These are phyloP conservation scores for Chloroceryle amazona DNA, from an alignment of 2,797 vertebrate species.

Conservation along the genomic window DNA sequence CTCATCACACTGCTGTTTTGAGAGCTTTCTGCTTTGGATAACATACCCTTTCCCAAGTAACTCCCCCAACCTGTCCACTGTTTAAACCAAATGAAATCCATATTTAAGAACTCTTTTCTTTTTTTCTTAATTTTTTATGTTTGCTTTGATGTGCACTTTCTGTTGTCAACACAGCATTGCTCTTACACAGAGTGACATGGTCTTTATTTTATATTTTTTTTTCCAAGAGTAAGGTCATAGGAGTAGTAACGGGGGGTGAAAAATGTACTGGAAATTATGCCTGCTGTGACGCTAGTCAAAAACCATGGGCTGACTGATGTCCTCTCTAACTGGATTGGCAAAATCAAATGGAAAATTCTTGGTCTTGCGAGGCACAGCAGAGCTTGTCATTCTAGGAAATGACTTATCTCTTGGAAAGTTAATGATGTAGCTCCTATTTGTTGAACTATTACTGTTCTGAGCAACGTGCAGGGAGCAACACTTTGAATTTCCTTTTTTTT, in stretches of 20 bases:
- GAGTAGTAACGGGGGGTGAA: neutral
- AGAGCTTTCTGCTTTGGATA: conserved; percentile 57
- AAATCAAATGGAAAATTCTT: neutral
- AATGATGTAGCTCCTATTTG: neutral
- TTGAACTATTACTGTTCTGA: neutral
- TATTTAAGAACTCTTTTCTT: conserved; percentile 10
- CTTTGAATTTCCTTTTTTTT: neutral
- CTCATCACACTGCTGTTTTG: conserved; percentile 62
- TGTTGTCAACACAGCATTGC: conserved; percentile 44
- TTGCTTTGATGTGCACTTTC: conserved; percentile 21
- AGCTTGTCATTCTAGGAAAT: neutral
- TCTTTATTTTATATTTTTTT: neutral
- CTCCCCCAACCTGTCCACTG: neutral
- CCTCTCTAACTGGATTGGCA: neutral
- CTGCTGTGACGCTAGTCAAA: neutral
- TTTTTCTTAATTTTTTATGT: conserved; percentile 19
- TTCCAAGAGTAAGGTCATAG: neutral
- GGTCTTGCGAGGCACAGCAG: neutral
- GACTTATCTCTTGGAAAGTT: conserved; percentile 15
- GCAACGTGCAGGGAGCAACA: neutral
- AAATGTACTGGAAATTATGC: neutral
- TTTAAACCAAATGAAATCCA: conserved; percentile 45
- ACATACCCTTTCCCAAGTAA: conserved; percentile 24
- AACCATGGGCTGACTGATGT: neutral
- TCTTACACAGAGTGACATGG: conserved; percentile 13